phyloP scores from a whole-genome alignment of 2,113 vertebrate genomes.

The Anthoscopus minutus region DNA sequence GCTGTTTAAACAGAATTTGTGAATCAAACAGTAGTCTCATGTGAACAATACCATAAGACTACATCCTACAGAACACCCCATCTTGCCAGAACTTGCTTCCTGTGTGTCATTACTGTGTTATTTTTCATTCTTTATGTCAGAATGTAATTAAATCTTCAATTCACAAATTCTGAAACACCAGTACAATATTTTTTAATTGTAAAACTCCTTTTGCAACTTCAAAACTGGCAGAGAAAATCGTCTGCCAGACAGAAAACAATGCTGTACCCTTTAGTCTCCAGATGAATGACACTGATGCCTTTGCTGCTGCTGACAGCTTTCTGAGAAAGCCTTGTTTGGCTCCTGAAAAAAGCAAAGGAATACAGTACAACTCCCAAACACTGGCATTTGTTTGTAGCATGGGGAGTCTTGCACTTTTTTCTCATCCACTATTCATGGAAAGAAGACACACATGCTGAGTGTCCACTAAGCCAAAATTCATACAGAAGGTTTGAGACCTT shows the following conservation, averaged over 20 bases:
- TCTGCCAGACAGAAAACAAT: background rate
- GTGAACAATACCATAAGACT: background rate
- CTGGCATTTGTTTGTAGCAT: background rate
- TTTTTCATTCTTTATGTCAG: background rate
- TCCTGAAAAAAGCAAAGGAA: background rate
- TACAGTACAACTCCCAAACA: background rate
- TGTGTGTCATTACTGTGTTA: background rate
- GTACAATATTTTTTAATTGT: background rate
- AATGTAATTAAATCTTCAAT: background rate
- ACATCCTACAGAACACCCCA: background rate
- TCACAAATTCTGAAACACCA: background rate
- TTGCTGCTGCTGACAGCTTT: background rate
- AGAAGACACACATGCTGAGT: fast-evolving
- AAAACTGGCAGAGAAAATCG: background rate
- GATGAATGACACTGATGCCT: background rate
- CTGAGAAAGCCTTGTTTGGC: background rate
- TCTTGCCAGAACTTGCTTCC: background rate
- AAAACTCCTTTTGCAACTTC: background rate
- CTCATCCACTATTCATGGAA: background rate
- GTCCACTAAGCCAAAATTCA: background rate
- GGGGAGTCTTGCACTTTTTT: background rate
- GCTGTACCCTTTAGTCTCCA: background rate
- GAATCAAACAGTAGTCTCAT: background rate
- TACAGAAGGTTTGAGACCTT: background rate
- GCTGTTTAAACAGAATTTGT: background rate